Evolutionary conservation across 2,113 vertebrate genomes (phyloP).

Genomic region (Abramis brama): DNA sequence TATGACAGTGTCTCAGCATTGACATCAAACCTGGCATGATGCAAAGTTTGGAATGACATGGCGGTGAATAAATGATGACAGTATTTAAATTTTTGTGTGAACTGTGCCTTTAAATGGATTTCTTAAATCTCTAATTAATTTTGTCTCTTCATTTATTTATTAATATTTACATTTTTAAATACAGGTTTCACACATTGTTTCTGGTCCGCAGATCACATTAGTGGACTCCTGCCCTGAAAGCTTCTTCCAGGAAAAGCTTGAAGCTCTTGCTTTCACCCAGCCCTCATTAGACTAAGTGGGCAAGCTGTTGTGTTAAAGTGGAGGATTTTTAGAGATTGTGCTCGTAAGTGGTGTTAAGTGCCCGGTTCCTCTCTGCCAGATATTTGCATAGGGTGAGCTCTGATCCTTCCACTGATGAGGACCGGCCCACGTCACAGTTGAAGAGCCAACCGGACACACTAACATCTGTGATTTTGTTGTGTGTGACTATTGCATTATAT

Average conservation of each 20-base stretch:
- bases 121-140: neutral
- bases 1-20: neutral
- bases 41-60: neutral
- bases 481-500: slow-evolving; percentile 14
- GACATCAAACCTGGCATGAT: neutral
- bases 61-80: neutral
- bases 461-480: slow-evolving; percentile 41
- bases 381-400: slow-evolving; percentile 50
- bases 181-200: neutral
- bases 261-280: slow-evolving; percentile 25
- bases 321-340: slow-evolving; percentile 30
- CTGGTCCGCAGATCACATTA: neutral
- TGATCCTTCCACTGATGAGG: slow-evolving; percentile 25
- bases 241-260: slow-evolving; percentile 21
- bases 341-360: slow-evolving; percentile 35
- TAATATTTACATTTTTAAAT: slow-evolving; percentile 4
- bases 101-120: neutral
- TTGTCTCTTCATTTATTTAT: neutral
- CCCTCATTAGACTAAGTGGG: slow-evolving; percentile 60
- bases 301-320: slow-evolving; percentile 53
- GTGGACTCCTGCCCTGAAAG: neutral
- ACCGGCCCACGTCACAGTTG: slow-evolving; percentile 33
- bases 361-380: slow-evolving; percentile 6
- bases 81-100: neutral
- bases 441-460: slow-evolving; percentile 17